phyloP scores from a whole-genome alignment of 2,888 invertebrate species.

The Euclidia mi region DNA sequence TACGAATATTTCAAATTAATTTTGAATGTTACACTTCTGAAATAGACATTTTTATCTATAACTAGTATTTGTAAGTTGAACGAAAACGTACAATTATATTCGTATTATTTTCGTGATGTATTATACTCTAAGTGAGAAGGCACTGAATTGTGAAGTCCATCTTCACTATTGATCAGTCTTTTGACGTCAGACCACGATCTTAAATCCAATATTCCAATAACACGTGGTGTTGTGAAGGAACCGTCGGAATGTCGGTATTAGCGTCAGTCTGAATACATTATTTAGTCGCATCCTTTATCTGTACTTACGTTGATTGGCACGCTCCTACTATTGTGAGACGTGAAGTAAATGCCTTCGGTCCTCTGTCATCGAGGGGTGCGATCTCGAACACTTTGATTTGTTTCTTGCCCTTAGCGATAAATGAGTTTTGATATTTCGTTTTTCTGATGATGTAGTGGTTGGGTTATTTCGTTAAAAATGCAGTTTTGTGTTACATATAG shows the following conservation, averaged over 20 bases:
- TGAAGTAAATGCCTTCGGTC: slow-evolving; percentile 23
- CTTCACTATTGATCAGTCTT: too few relatives aligned
- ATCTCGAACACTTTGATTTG: slow-evolving; percentile 45
- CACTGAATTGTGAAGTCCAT: too few relatives aligned
- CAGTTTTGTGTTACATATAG: background rate
- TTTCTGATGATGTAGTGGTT: slow-evolving; percentile 40
- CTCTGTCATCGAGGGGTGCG: slow-evolving; percentile 20
- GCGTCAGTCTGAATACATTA: slow-evolving; percentile 18
- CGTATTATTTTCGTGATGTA: too few relatives aligned
- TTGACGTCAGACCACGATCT: slow-evolving; percentile 1
- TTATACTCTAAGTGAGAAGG: too few relatives aligned
- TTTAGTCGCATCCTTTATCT: slow-evolving; percentile 13
- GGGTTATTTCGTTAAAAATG: slow-evolving; percentile 22
- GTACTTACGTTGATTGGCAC: background rate
- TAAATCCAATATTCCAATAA: slow-evolving; percentile 6
- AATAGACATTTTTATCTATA: too few relatives aligned
- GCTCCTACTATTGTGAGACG: slow-evolving; percentile 37
- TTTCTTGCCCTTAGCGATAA: slow-evolving; percentile 45
- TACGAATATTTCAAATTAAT: too few relatives aligned
- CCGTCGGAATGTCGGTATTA: slow-evolving; percentile 13
- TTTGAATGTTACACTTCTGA: too few relatives aligned
- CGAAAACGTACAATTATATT: too few relatives aligned
- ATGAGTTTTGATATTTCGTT: slow-evolving; percentile 36
- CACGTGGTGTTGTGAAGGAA: background rate
- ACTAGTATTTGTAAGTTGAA: too few relatives aligned